Evolutionary conservation across 2,797 vertebrate species (phyloP), one percentile per base, ranked within the genome.

Genomic region (Epinephelus coioides): DNA sequence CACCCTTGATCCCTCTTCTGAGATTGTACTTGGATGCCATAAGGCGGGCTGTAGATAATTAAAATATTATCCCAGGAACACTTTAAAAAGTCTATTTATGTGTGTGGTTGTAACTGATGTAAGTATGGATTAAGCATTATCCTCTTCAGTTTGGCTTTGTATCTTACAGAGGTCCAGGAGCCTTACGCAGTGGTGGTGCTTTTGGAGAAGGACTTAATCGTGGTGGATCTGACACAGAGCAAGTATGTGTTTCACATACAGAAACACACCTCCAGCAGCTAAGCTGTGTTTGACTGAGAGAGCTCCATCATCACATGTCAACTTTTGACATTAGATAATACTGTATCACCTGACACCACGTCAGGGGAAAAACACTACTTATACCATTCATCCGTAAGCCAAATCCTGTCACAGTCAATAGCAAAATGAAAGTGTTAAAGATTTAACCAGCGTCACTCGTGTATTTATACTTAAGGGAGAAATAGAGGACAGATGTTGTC

Each of bases 171-270:
- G 93, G 96, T 98, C 92, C 98, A 99, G 95, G 98, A 99, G 82
- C 98, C 98, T 1, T 99, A 98, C 76, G 98, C 98, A 5, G 97
- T 99, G 63, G 98, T 96, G 75, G 98, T 99, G 59, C 96, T 99
- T 77, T 91, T 99, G 94, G 98, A 99, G 93, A 99, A 98, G 94
- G 98, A 99, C 92, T 95, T 99, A 30, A 98, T 99, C 73, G 96
- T 99, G 46, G 96, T 99, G 91, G 98, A 99, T 92, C 95, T 99
- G 83, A 98, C 97, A 76, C 97, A 98, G 94, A 98, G 96, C 96
- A 97, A 97, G 98, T 99, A 96, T 92, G 97, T 95, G 79, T 61
- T 65, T 66, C 47, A 61, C 30, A 49, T 65, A 57, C 19, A 40
- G 12, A 50, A 53, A 57, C 21, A 67, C 51, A 25, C 14, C 4